phyloP scores from a whole-genome alignment of 2,797 vertebrate species.

The Lateolabrax maculatus region DNA sequence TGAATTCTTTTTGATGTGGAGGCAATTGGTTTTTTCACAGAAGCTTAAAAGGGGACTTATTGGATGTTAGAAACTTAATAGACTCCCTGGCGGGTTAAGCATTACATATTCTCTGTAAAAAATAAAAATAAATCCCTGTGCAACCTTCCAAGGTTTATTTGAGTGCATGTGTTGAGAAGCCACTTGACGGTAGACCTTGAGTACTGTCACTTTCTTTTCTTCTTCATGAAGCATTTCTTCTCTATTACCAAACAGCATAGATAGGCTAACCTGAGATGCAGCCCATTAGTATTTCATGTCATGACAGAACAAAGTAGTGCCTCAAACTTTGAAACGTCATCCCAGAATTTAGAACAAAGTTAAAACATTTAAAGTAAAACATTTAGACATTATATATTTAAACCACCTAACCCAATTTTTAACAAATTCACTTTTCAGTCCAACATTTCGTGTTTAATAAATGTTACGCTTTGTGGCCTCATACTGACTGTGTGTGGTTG shows the following conservation, averaged over 20 bases:
- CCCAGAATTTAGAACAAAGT: conserved; percentile 32
- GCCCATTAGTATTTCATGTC: conserved; percentile 51
- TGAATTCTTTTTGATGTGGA: conserved; percentile 50
- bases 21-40: conserved; percentile 28
- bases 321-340: conserved; percentile 30
- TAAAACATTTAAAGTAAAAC: conserved; percentile 34
- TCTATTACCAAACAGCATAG: conserved; percentile 23
- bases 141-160: conserved; percentile 15
- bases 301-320: conserved; percentile 10
- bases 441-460: conserved; percentile 39
- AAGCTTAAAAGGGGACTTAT: conserved; percentile 39
- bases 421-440: conserved; percentile 15
- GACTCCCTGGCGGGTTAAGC: conserved; percentile 22
- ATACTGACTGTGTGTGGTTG: conserved; percentile 1
- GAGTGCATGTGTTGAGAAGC: conserved; percentile 23
- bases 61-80: conserved; percentile 38
- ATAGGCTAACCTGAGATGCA: conserved; percentile 22
- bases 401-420: conserved; percentile 13
- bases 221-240: conserved; percentile 27
- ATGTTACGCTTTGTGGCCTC: conserved; percentile 25
- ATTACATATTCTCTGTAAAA: conserved; percentile 30
- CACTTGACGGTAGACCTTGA: conserved; percentile 30
- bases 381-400: conserved; percentile 52
- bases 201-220: conserved; percentile 22
- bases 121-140: neutral